These are phyloP conservation scores for Charina bottae DNA, from an alignment of 2,113 vertebrate species.

Conservation along the genomic window DNA sequence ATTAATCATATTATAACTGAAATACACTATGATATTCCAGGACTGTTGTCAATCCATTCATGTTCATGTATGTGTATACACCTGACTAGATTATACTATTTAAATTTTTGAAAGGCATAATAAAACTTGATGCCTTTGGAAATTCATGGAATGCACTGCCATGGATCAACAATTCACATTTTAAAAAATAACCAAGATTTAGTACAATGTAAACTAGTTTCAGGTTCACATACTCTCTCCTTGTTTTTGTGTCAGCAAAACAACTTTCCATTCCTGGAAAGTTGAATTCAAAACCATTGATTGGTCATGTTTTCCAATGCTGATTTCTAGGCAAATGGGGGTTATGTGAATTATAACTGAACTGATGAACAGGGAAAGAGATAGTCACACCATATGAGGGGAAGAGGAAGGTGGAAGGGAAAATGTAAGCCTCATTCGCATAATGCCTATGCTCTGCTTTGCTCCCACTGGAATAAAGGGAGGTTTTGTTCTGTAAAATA, in stretches of 20 bases:
- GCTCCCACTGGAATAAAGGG: not conserved
- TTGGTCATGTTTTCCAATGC: not conserved
- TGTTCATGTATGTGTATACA: constrained; percentile 50
- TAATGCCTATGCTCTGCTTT: not conserved
- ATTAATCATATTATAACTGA: constrained; percentile 72
- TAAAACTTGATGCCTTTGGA: constrained; percentile 29
- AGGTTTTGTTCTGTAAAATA: not conserved
- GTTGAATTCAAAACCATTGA: not conserved
- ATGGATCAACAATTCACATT: not conserved
- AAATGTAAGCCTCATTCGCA: not conserved
- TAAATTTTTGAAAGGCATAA: constrained; percentile 49
- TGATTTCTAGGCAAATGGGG: not conserved
- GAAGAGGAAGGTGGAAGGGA: not conserved
- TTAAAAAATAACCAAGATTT: not conserved
- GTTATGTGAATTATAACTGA: not conserved
- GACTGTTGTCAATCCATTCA: constrained; percentile 65
- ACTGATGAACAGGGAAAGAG: not conserved
- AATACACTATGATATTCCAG: constrained; percentile 56
- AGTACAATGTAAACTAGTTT: not conserved
- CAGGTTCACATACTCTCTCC: not conserved
- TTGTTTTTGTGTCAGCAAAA: not conserved
- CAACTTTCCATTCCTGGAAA: not conserved
- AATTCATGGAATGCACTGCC: not conserved
- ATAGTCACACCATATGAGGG: not conserved
- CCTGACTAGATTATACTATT: constrained; percentile 46